Evolutionary conservation across 1,140 invertebrate species (phyloP), one percentile per base, ranked within the genome.

Genomic region (Drosophila nannoptera): DNA sequence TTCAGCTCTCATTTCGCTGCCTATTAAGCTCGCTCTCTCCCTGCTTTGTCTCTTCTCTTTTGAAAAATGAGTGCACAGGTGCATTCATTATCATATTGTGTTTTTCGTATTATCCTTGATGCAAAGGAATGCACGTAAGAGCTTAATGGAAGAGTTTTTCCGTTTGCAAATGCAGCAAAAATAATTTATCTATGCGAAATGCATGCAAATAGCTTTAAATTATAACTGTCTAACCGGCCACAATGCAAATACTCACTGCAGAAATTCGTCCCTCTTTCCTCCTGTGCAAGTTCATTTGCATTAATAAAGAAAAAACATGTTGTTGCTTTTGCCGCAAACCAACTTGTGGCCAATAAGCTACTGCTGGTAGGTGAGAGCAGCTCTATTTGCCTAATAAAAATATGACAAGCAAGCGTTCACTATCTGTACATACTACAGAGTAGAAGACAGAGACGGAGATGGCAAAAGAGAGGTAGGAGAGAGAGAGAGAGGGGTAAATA

Each of bases 81-180:
- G 29, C 43, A n/a, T n/a, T n/a, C 40, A 76, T 86, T 84, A 80
- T 84, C 81, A 76, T 84, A 84, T 84, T 83, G 80, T 78, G 60
- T 72, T 69, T 75, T 83, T 83, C 75, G 64, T 72, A 58, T 49
- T 59, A 80, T 83, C 78, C 78, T 83, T 83, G 78, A 83, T 78
- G 75, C 59, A 42, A 63, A 72, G 73, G 64, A 83, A 82, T 83
- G 60, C 61, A 67, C 73, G 73, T 66, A 71, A 72, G 73, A 83
- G 75, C 83, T 83, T 83, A 62, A 83, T 78, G 72, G 75, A 67
- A 62, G 69, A 75, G 65, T 73, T 75, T 84, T 75, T 75, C 56
- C 49, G 68, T 70, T 77, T 77, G 63, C 59, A 59, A 22, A 22
- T 22, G 22, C 22, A 22, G 22, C 22, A 22, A 22, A 22, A 3